Evolutionary conservation across 2,113 vertebrate species (phyloP).

Genomic region (Ochotona princeps): DNA sequence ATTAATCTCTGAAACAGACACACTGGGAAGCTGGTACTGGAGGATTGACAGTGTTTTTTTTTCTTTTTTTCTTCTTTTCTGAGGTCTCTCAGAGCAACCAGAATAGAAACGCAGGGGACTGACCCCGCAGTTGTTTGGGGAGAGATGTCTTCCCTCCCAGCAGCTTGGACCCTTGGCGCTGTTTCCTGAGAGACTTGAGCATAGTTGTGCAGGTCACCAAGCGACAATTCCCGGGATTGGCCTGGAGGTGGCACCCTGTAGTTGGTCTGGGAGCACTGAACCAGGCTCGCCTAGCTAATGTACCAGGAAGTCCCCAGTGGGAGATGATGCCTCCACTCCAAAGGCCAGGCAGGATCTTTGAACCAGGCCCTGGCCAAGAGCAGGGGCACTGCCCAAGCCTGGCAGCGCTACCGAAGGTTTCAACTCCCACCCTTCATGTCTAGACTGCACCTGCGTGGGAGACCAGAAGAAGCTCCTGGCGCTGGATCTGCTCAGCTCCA

Average conservation of each 20-base stretch:
- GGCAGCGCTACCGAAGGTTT: neutral
- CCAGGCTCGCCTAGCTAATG: neutral
- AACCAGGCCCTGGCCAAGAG: neutral
- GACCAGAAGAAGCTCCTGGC: too few relatives aligned
- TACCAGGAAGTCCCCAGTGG: neutral
- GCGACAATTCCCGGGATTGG: neutral
- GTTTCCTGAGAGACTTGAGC: neutral
- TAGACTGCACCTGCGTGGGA: neutral
- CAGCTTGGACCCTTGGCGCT: neutral
- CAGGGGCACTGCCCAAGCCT: neutral
- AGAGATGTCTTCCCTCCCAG: neutral
- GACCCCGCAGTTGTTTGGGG: neutral
- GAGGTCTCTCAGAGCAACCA: neutral
- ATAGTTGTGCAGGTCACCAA: neutral
- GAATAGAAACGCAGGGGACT: neutral
- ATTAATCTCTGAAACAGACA: neutral
- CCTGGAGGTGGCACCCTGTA: conserved; percentile 72
- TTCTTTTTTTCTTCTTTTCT: neutral
- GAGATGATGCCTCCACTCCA: neutral
- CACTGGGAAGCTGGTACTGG: neutral
- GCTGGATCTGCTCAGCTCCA: too few relatives aligned
- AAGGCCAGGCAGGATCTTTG: neutral
- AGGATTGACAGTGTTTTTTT: neutral
- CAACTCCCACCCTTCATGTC: neutral
- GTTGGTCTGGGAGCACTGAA: conserved; percentile 21